Percentiles rank a stretch among this genome's conserved stretches.
Evolutionary conservation across 2,888 invertebrate species (phyloP).

Genomic region (Drosophila neutralis): DNA sequence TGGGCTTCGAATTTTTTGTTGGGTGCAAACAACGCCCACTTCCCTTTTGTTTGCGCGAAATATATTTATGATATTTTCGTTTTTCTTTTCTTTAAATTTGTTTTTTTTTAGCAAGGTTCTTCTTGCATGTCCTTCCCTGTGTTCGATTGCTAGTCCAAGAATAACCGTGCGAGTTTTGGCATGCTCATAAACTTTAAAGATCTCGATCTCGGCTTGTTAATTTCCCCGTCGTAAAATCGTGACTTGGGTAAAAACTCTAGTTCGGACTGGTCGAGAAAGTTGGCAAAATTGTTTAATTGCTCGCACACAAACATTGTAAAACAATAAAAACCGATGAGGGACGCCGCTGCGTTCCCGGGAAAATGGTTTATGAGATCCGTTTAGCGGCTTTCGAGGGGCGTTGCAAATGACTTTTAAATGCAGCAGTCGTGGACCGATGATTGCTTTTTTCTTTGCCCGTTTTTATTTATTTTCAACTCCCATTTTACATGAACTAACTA

Average conservation of each 20-base stretch:
- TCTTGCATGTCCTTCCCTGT: conserved; percentile 42
- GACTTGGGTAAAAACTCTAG: conserved; percentile 51
- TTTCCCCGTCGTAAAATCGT: conserved; percentile 55
- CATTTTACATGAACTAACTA: conserved; percentile 56
- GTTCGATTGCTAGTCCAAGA: conserved; percentile 23
- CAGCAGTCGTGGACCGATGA: conserved; percentile 56
- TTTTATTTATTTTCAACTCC: conserved; percentile 20
- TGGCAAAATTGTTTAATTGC: conserved; percentile 70
- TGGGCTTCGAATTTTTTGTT: conserved; percentile 35
- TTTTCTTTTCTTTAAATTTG: conserved; percentile 10
- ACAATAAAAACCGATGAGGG: conserved; percentile 60
- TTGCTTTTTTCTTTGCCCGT: conserved; percentile 40
- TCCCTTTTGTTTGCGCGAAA: conserved; percentile 57
- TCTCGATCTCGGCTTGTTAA: conserved; percentile 51
- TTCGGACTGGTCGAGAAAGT: conserved; percentile 52
- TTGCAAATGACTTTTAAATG: conserved; percentile 77
- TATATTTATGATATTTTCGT: conserved; percentile 27
- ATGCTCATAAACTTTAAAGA: conserved; percentile 50
- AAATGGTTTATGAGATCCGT: conserved; percentile 63
- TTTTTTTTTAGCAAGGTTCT: conserved; percentile 31
- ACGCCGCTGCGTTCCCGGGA: conserved; percentile 39
- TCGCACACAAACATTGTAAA: conserved; percentile 68
- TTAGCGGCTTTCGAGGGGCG: conserved; percentile 71
- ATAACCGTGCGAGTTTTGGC: conserved; percentile 55
- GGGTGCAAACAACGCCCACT: conserved; percentile 70